phyloP scores from a whole-genome alignment of 1,140 invertebrate genomes.

The Sycobia sp. region DNA sequence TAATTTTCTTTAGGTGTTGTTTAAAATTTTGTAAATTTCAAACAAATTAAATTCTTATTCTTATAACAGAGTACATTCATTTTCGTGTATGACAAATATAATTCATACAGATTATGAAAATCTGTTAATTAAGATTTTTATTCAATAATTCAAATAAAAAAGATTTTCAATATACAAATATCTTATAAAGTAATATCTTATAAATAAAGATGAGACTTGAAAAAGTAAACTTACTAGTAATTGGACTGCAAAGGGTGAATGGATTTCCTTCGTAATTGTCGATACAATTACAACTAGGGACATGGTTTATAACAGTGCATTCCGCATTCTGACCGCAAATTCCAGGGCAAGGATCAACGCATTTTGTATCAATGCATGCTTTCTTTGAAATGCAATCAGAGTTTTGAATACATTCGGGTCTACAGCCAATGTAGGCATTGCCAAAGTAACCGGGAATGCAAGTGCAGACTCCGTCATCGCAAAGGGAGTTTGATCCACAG shows the following conservation, averaged over 20 bases:
- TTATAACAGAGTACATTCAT: too few relatives aligned
- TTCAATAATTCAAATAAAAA: too few relatives aligned
- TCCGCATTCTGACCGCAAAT: slow-evolving; percentile 73
- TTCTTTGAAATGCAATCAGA: slow-evolving; percentile 70
- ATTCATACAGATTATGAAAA: too few relatives aligned
- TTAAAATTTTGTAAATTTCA: too few relatives aligned
- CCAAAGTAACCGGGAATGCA: slow-evolving; percentile 59
- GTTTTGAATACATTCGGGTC: slow-evolving; percentile 68
- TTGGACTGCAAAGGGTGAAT: slow-evolving; percentile 60
- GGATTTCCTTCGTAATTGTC: slow-evolving; percentile 77
- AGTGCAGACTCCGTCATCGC: slow-evolving; percentile 54
- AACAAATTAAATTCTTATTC: too few relatives aligned
- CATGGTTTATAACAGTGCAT: slow-evolving; percentile 69
- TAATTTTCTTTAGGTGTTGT: too few relatives aligned
- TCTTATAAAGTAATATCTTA: too few relatives aligned
- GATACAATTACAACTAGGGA: slow-evolving; percentile 73
- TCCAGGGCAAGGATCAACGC: slow-evolving; percentile 73
- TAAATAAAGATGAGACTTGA: too few relatives aligned
- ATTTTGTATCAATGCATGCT: slow-evolving; percentile 76
- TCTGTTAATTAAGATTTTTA: too few relatives aligned
- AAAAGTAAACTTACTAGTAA: slow-evolving; percentile 53
- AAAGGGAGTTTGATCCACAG: slow-evolving; percentile 62
- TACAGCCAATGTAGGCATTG: slow-evolving; percentile 58
- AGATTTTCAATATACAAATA: too few relatives aligned
- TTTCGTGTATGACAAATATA: too few relatives aligned